These are phyloP conservation scores for Oxytorus armatus DNA, from an alignment of 2,888 invertebrate species.

Conservation along the genomic window DNA sequence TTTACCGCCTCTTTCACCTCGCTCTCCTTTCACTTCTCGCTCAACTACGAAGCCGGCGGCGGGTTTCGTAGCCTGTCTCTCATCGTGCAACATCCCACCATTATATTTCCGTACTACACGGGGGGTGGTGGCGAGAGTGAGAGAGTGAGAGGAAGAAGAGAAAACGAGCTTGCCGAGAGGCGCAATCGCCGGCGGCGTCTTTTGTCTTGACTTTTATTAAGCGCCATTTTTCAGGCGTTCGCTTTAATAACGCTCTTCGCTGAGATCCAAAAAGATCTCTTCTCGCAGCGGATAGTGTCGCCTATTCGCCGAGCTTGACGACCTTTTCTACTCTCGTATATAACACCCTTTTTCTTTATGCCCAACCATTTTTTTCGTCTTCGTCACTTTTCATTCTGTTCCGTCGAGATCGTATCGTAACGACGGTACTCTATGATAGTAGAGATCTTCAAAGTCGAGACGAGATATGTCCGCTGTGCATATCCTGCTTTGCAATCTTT, in stretches of 20 bases:
- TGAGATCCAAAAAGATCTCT: conserved; percentile 57
- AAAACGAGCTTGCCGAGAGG: conserved; percentile 46
- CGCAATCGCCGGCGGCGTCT: conserved; percentile 73
- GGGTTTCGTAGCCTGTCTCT: conserved; percentile 2
- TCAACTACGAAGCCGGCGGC: no score
- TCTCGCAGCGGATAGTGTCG: conserved; percentile 30
- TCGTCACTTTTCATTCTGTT: neutral
- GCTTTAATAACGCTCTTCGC: conserved; percentile 74
- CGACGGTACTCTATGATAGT: no score
- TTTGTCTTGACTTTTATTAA: conserved; percentile 76
- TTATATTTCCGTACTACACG: neutral
- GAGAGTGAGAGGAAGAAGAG: conserved; percentile 18
- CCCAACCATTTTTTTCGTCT: neutral
- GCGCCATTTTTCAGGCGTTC: conserved; percentile 76
- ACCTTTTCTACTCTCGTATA: conserved; percentile 28
- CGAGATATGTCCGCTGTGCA: no score
- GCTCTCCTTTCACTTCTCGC: no score
- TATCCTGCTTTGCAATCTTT: no score
- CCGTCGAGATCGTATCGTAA: no score
- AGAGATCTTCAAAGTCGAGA: no score
- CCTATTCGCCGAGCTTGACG: conserved; percentile 29
- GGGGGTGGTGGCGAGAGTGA: conserved; percentile 4
- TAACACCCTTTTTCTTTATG: neutral
- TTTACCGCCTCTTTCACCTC: no score
- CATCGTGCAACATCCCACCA: neutral